Conservation (phyloP, 2,113 vertebrate species). For the Rhinoderma darwinii region DNA sequence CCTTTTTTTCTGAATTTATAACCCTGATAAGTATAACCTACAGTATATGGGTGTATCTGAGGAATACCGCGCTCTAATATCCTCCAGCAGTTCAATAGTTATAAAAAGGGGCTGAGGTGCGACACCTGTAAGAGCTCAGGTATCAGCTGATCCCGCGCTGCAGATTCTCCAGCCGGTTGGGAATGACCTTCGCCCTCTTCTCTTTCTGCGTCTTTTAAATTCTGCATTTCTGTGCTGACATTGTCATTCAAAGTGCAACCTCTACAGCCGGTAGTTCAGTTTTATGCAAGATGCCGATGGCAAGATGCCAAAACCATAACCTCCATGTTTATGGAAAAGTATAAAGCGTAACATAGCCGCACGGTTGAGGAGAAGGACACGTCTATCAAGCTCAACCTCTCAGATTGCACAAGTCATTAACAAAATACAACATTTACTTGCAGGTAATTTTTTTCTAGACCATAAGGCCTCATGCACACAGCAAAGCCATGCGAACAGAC, state of each 20-base stretch:
- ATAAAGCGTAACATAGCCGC: neutral
- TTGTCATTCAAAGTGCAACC: neutral
- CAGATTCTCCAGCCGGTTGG: neutral
- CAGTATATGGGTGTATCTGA: neutral
- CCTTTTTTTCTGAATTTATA: neutral
- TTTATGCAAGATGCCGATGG: neutral
- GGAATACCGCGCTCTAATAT: neutral
- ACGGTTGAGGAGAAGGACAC: slow-evolving; percentile 9
- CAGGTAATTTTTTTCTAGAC: neutral
- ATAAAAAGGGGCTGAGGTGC: neutral
- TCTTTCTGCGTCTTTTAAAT: slow-evolving; percentile 32
- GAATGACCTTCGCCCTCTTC: neutral
- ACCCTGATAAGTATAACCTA: neutral
- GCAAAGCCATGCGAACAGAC: neutral
- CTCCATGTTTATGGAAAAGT: neutral
- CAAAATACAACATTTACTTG: neutral
- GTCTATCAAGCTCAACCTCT: neutral
- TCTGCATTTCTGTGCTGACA: neutral
- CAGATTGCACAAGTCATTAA: neutral
- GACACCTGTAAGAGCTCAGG: slow-evolving; percentile 4
- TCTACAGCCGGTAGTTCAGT: neutral
- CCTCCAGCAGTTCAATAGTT: neutral
- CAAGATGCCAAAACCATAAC: neutral
- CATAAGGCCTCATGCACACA: neutral
- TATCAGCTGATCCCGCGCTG: neutral